phyloP scores from a whole-genome alignment of 2,797 vertebrate genomes.

The Protonibea diacanthus region DNA sequence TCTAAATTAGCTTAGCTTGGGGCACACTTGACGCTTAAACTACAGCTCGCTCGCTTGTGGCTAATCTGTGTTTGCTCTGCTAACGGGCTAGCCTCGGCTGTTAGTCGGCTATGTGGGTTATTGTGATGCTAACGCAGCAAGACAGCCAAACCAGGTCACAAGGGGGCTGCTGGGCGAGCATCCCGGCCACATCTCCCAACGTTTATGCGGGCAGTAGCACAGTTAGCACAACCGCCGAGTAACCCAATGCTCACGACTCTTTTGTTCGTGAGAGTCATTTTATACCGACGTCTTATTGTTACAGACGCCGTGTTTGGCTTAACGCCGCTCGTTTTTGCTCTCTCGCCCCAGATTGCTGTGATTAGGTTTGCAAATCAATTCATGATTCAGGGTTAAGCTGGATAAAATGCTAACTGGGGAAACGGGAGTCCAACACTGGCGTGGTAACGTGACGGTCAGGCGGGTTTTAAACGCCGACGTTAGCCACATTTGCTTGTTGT shows the following conservation, averaged over 20 bases:
- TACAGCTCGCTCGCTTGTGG: background rate
- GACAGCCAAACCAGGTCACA: conserved; percentile 79
- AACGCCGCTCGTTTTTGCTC: background rate
- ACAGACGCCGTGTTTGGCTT: background rate
- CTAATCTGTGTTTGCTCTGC: conserved; percentile 68
- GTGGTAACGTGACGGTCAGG: conserved; percentile 17
- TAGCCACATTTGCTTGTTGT: too few species aligned
- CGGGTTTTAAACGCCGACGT: conserved; percentile 4
- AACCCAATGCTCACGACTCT: conserved; percentile 18
- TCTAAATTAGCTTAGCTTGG: background rate
- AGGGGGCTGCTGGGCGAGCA: conserved; percentile 48
- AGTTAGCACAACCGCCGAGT: background rate
- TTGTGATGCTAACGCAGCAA: conserved; percentile 83
- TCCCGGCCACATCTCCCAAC: conserved; percentile 22
- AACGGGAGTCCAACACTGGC: background rate
- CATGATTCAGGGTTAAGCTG: background rate
- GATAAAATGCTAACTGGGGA: background rate
- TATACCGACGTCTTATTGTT: conserved; percentile 20
- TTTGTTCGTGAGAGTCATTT: conserved; percentile 59
- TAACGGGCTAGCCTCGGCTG: conserved; percentile 65
- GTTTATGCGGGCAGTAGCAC: conserved; percentile 29
- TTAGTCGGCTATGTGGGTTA: conserved; percentile 69
- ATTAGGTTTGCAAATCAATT: conserved; percentile 35
- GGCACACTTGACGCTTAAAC: conserved; percentile 23
- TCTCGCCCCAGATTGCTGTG: conserved; percentile 26